phyloP scores from a whole-genome alignment of 2,888 invertebrate species.

The Malachius bipustulatus region DNA sequence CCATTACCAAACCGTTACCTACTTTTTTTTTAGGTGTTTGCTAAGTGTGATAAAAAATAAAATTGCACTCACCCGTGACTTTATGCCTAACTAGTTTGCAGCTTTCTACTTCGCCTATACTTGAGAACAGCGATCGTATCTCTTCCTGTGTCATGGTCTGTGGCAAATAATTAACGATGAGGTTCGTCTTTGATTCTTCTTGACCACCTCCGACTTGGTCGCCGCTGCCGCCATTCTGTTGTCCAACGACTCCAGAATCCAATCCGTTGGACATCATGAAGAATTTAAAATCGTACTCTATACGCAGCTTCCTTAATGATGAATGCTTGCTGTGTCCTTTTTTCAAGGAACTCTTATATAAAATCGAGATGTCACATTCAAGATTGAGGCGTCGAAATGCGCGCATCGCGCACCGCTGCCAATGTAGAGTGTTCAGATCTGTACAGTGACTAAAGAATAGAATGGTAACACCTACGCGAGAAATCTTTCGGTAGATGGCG shows the following conservation, averaged over 20 bases:
- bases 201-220: conserved; percentile 48
- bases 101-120: conserved; percentile 97
- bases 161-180: conserved; percentile 98
- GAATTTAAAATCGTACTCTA: conserved; percentile 25
- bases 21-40: too few species aligned
- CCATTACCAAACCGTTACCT: too few species aligned
- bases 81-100: conserved; percentile 99
- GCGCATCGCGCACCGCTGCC: too few species aligned
- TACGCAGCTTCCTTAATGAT: conserved; percentile 11
- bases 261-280: conserved; percentile 73
- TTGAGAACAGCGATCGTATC: conserved; percentile 93
- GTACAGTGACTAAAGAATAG: too few species aligned
- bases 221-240: conserved; percentile 67
- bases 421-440: too few species aligned
- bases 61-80: conserved; percentile 66
- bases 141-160: conserved; percentile 99
- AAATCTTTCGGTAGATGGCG: too few species aligned
- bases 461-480: too few species aligned
- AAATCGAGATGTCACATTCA: too few species aligned
- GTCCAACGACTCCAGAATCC: conserved; percentile 64
- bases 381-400: too few species aligned
- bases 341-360: background rate
- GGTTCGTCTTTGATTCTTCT: conserved; percentile 94
- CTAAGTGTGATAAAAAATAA: too few species aligned
- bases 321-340: conserved; percentile 11